Conservation (phyloP, 2,797 vertebrate genomes). For the Eurystomus glaucurus region DNA sequence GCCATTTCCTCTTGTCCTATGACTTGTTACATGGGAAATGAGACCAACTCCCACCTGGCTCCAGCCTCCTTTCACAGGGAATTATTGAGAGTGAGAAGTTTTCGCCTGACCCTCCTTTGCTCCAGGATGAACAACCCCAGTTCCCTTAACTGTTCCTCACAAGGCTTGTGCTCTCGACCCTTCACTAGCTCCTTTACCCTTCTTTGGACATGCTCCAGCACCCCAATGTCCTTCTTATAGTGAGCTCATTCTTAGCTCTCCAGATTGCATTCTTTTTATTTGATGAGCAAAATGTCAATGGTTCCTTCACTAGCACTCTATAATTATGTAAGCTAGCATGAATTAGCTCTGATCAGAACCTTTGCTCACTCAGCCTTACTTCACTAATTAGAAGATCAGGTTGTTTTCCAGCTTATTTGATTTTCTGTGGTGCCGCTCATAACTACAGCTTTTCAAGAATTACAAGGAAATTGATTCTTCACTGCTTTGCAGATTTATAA, state of each 20-base stretch:
- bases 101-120: too few species aligned
- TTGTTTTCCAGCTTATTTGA: not conserved
- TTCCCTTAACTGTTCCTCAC: too few species aligned
- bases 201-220: too few species aligned
- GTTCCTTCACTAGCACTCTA: not conserved
- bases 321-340: accelerated
- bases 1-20: too few species aligned
- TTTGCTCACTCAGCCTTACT: not conserved
- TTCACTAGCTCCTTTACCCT: too few species aligned
- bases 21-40: too few species aligned
- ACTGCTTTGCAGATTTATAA: not conserved
- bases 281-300: not conserved
- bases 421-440: not conserved
- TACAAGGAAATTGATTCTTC: not conserved
- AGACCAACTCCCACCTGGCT: too few species aligned
- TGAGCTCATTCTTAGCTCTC: not conserved
- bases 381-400: not conserved
- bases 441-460: not conserved
- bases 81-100: too few species aligned
- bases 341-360: not conserved
- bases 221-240: too few species aligned
- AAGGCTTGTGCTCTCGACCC: too few species aligned
- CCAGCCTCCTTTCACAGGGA: too few species aligned
- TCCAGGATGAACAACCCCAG: too few species aligned
- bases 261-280: not conserved